Evolutionary conservation across 2,797 vertebrate genomes (phyloP).

Genomic region (Tarsius wallacei): DNA sequence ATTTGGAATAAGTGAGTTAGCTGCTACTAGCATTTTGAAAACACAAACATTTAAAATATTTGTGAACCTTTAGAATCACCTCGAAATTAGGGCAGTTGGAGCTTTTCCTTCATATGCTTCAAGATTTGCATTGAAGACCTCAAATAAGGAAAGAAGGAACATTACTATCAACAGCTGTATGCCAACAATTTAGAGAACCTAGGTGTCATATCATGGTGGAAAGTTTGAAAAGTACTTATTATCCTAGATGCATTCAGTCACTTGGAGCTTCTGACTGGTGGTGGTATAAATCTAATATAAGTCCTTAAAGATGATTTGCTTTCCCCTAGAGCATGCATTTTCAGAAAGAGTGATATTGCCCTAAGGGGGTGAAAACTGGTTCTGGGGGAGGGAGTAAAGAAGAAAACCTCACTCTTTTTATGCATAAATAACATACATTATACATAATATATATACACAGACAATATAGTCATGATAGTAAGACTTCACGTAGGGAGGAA

Average conservation of each 20-base stretch:
- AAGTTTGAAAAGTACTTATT: constrained; percentile 14
- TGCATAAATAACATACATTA: not conserved
- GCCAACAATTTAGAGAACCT: no score
- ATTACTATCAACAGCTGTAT: no score
- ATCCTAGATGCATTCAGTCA: constrained; percentile 2
- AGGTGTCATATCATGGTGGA: not conserved
- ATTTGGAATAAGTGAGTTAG: constrained; percentile 10
- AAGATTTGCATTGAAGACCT: not conserved
- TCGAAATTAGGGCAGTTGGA: not conserved
- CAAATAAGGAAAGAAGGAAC: no score
- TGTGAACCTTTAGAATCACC: not conserved
- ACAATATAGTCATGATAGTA: not conserved
- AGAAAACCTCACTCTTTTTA: constrained; percentile 19
- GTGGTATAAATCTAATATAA: not conserved
- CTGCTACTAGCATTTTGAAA: not conserved
- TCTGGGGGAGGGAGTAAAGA: not conserved
- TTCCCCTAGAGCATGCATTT: constrained; percentile 37
- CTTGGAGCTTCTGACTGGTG: constrained; percentile 18
- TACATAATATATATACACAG: not conserved
- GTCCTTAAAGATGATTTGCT: constrained; percentile 32
- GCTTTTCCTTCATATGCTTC: constrained; percentile 30
- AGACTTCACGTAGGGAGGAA: not conserved
- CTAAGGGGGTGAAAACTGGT: not conserved
- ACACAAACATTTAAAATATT: constrained; percentile 39
- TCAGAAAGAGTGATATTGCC: constrained; percentile 13